These are phyloP conservation scores for Thalassophryne amazonica DNA, from an alignment of 2,797 vertebrate species.

Conservation along the genomic window DNA sequence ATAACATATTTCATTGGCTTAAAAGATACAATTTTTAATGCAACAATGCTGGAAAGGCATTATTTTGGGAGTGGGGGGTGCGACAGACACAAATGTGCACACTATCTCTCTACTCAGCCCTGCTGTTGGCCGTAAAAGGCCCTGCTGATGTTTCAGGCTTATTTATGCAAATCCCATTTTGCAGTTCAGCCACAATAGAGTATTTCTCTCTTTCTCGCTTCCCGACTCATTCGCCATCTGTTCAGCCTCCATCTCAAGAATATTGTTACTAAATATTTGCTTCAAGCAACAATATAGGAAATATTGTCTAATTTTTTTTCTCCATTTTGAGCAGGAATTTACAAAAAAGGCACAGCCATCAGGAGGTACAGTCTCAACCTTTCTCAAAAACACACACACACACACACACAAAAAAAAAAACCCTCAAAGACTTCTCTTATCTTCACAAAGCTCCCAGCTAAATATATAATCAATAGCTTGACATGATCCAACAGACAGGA, in stretches of 20 bases:
- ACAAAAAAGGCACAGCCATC: conserved; percentile 15
- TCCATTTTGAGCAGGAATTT: conserved; percentile 38
- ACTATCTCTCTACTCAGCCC: conserved; percentile 39
- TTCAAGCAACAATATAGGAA: conserved; percentile 52
- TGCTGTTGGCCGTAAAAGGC: conserved; percentile 64
- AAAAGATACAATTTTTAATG: conserved; percentile 11
- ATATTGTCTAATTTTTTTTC: conserved; percentile 50
- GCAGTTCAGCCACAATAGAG: conserved; percentile 73
- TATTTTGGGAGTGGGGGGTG: neutral
- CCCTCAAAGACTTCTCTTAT: too few relatives aligned
- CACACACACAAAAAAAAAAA: too few relatives aligned
- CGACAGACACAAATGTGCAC: conserved; percentile 9
- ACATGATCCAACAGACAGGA: too few relatives aligned
- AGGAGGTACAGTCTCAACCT: neutral
- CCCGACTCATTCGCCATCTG: conserved; percentile 48
- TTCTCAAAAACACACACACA: neutral
- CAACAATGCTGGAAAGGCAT: conserved; percentile 11
- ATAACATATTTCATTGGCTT: conserved; percentile 19
- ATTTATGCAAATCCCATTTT: conserved; percentile 83
- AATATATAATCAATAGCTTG: too few relatives aligned
- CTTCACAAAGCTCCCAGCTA: too few relatives aligned
- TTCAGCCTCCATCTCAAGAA: conserved; percentile 64
- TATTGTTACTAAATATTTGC: conserved; percentile 60
- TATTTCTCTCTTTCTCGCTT: conserved; percentile 46
- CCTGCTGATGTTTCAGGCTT: conserved; percentile 73